Conservation (phyloP, 2,888 invertebrate genomes). For the Scelioninae gen. 1 region DNA sequence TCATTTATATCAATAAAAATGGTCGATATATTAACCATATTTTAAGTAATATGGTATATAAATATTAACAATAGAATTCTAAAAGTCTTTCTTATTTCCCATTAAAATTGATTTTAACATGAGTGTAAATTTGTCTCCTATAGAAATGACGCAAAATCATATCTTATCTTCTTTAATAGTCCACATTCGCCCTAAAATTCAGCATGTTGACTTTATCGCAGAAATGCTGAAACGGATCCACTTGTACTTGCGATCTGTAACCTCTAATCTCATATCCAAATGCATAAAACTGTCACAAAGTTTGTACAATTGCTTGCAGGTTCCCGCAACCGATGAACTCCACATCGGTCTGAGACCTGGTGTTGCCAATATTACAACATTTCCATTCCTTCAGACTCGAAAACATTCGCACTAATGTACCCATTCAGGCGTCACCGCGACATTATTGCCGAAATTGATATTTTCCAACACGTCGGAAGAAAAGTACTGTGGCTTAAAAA, state of each 20-base stretch:
- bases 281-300: slow-evolving; percentile 42
- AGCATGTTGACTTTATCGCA: slow-evolving; percentile 31
- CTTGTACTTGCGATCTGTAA: slow-evolving; percentile 26
- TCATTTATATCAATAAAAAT: too few relatives aligned
- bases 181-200: background rate
- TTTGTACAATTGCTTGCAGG: slow-evolving; percentile 16
- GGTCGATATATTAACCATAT: too few relatives aligned
- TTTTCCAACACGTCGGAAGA: slow-evolving; percentile 33
- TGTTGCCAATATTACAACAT: slow-evolving; percentile 45
- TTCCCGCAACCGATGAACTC: slow-evolving; percentile 27
- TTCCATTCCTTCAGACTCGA: slow-evolving; percentile 45
- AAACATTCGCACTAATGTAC: slow-evolving; percentile 41
- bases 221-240: slow-evolving; percentile 19
- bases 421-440: slow-evolving; percentile 16
- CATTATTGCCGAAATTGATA: slow-evolving; percentile 48
- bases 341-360: slow-evolving; percentile 25
- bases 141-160: too few relatives aligned
- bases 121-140: too few relatives aligned
- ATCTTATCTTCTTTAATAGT: background rate
- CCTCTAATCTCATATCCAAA: slow-evolving; percentile 38
- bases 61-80: too few relatives aligned
- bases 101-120: too few relatives aligned
- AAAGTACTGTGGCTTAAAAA: slow-evolving; percentile 14
- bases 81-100: too few relatives aligned
- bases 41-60: too few relatives aligned